Conservation (phyloP, 2,113 vertebrate genomes). For the Alligator mississippiensis region DNA sequence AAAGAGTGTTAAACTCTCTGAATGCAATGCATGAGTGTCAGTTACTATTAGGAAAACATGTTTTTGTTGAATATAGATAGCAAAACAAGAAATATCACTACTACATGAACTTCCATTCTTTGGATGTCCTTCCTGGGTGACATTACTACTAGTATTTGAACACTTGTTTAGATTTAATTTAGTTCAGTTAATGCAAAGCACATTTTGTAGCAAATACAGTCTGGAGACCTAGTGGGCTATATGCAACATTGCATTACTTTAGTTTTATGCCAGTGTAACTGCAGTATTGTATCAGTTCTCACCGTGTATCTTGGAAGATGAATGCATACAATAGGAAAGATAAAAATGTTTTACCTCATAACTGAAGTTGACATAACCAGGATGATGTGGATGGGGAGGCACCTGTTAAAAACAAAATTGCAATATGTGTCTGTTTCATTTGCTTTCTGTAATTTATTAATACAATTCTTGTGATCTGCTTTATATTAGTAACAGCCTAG, state of each 20-base stretch:
- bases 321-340: constrained; percentile 27
- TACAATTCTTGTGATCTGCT: neutral
- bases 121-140: neutral
- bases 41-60: neutral
- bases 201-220: neutral
- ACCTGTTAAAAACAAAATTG: constrained; percentile 35
- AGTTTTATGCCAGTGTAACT: neutral
- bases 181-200: neutral
- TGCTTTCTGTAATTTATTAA: neutral
- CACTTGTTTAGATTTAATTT: neutral
- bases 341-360: constrained; percentile 59
- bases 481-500: neutral
- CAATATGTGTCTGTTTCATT: neutral
- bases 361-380: constrained; percentile 70
- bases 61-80: neutral
- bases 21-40: neutral
- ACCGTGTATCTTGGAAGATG: neutral
- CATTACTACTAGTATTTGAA: neutral
- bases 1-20: neutral
- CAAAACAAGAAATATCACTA: neutral
- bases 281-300: neutral
- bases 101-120: neutral
- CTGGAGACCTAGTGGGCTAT: neutral
- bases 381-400: constrained; percentile 45
- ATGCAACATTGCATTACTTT: neutral